Base-by-base conservation (phyloP, 2,797 vertebrate genomes). In the Mastacembelus armatus region DNA sequence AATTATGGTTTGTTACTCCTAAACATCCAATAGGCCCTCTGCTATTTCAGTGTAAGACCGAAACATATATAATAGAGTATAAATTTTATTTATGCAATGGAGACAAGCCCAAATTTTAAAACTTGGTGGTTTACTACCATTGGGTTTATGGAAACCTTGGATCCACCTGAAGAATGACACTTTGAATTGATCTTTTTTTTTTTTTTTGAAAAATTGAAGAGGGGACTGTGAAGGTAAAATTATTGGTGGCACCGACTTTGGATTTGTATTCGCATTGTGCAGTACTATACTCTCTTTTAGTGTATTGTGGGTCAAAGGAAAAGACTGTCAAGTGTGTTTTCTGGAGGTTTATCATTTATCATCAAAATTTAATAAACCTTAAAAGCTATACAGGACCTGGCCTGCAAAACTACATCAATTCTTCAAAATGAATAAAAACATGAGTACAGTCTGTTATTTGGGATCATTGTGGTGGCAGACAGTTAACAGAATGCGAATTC, bases 121-220 rank as follows among this genome's bases (percentile, higher is more conserved):
- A 48, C 16, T 57, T 71, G 45, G 50, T 24, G 10, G 33, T 71
- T 79, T 77, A 39, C 74, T 78, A 40, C 65, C 1, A 10, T 64
- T 77, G 69, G 19, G 54, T 58, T 48, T 81, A 58, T 76, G 55
- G 71, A 80, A 81, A 77, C 40, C 44, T 88, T 86, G 83, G 78
- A 87, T 83, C 77, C 74, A 74, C 71, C 88, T 26, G 73, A 80
- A 33, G 32, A 22, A 62, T 14, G n/a, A 49, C 24, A 62, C 9
- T 47, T 76, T 39, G 54, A 74, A 73, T 59, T 49, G 14, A 9
- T 61, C 18, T 73, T 70, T 63, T 35, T 32, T 50, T n/a, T 77
- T 77, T 63, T 15, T 40, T 27, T 10, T 29, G 27, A 78, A 75
- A 60, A 66, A 49, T 18, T 47, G 36, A 74, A 73, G 18, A 38